phyloP scores from a whole-genome alignment of 2,888 invertebrate genomes.

The Eupithecia vulgata region DNA sequence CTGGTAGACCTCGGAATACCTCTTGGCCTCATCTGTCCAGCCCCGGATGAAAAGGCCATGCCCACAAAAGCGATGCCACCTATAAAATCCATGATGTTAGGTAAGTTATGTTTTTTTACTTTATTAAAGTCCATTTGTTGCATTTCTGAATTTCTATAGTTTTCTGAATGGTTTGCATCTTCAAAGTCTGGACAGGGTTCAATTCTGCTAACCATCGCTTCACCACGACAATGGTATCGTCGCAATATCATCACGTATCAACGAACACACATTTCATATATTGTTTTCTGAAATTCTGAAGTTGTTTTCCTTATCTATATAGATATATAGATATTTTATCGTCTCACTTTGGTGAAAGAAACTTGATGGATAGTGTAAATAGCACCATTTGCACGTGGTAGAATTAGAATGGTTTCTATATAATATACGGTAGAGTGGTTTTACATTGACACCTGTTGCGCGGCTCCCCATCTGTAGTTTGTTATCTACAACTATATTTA shows the following conservation, averaged over 20 bases:
- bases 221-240: neutral
- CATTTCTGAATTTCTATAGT: neutral
- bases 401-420: too few species aligned
- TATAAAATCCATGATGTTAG: slow-evolving; percentile 75
- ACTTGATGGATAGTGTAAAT: too few species aligned
- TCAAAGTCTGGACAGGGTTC: neutral
- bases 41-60: slow-evolving; percentile 71
- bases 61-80: slow-evolving; percentile 81
- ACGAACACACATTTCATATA: too few species aligned
- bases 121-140: slow-evolving; percentile 35
- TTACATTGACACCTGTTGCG: too few species aligned
- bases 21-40: slow-evolving; percentile 75
- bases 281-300: too few species aligned
- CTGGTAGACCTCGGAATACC: slow-evolving; percentile 78
- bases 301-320: too few species aligned
- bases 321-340: too few species aligned
- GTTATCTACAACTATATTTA: too few species aligned
- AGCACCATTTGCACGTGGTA: too few species aligned
- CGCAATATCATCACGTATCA: neutral
- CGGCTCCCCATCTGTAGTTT: too few species aligned
- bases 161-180: slow-evolving; percentile 6
- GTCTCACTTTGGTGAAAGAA: too few species aligned
- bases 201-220: neutral
- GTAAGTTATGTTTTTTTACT: slow-evolving; percentile 48
- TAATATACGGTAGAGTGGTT: too few species aligned